Percentiles rank a stretch among this genome's conserved stretches.
Evolutionary conservation across 2,113 vertebrate species (phyloP).

Genomic region (Potamarius usumacintae): DNA sequence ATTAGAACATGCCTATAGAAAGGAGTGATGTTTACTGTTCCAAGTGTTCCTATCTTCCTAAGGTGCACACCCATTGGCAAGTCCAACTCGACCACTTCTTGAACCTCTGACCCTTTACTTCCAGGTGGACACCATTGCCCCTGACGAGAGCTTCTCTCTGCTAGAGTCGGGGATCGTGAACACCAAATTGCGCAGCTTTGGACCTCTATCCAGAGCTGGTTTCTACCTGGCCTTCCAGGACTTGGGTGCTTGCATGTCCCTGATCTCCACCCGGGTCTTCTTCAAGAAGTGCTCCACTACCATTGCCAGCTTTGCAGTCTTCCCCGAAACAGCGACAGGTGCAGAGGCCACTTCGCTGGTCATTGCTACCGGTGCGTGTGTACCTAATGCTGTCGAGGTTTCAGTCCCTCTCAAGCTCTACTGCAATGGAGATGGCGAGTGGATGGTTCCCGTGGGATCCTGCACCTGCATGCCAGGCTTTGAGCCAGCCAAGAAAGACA

Average conservation of each 20-base stretch:
- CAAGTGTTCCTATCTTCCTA: neutral
- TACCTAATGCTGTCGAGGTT: conserved; percentile 90
- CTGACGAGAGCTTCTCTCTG: conserved; percentile 94
- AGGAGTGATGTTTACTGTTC: neutral
- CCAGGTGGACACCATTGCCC: conserved; percentile 93
- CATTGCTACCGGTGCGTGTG: conserved; percentile 90
- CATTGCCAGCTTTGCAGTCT: conserved; percentile 91
- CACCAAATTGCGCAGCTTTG: conserved; percentile 97
- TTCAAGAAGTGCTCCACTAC: conserved; percentile 97
- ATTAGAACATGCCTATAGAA: neutral
- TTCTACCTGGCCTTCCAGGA: conserved; percentile 99
- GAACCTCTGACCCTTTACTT: neutral
- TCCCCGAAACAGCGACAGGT: conserved; percentile 94
- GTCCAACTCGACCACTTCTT: neutral
- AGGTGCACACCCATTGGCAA: neutral
- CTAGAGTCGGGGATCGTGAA: conserved; percentile 89
- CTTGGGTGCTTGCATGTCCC: conserved; percentile 95
- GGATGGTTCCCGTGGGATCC: conserved; percentile 97
- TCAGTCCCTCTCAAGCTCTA: conserved; percentile 96
- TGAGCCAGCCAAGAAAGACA: conserved; percentile 84
- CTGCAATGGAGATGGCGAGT: conserved; percentile 96
- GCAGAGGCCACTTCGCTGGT: conserved; percentile 94
- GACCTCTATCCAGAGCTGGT: conserved; percentile 91
- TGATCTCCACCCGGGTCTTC: conserved; percentile 95
- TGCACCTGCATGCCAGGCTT: conserved; percentile 92